Evolutionary conservation across 2,888 invertebrate species (phyloP).

Genomic region (Nomada fabriciana): DNA sequence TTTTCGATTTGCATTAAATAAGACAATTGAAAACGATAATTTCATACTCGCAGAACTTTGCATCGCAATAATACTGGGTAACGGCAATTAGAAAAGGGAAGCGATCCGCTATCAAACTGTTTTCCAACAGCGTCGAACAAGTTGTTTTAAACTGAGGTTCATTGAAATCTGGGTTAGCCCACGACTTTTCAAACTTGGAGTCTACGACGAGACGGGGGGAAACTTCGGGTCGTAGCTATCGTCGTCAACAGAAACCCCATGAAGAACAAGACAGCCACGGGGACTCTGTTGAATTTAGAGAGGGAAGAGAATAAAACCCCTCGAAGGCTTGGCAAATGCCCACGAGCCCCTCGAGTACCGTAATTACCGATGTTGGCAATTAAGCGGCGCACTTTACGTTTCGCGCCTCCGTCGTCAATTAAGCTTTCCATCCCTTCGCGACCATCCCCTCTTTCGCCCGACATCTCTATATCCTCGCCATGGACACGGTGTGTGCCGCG

Average conservation of each 20-base stretch:
- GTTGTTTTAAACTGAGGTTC: conserved; percentile 66
- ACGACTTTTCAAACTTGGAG: conserved; percentile 37
- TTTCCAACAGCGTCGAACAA: conserved; percentile 40
- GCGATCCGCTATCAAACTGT: conserved; percentile 43
- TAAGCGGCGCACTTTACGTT: conserved; percentile 74
- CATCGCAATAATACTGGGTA: neutral
- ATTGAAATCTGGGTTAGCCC: conserved; percentile 69
- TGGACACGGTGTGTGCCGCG: too few relatives aligned
- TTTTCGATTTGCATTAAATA: too few relatives aligned
- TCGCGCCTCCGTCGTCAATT: conserved; percentile 73
- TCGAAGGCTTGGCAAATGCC: conserved; percentile 64
- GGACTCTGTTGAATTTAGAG: conserved; percentile 42
- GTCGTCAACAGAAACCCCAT: conserved; percentile 19
- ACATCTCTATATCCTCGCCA: too few relatives aligned
- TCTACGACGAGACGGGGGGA: conserved; percentile 9
- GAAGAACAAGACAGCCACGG: conserved; percentile 11
- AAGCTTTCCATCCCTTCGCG: conserved; percentile 46
- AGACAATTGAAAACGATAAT: too few relatives aligned
- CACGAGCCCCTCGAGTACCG: conserved; percentile 68
- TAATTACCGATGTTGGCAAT: conserved; percentile 78
- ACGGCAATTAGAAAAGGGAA: conserved; percentile 61
- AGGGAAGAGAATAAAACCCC: conserved; percentile 60
- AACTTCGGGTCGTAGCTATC: conserved; percentile 40
- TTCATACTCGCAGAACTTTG: too few relatives aligned
- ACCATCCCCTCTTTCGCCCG: neutral